Conservation (phyloP, 2,113 vertebrate genomes). For the Bubalus kerabau region DNA sequence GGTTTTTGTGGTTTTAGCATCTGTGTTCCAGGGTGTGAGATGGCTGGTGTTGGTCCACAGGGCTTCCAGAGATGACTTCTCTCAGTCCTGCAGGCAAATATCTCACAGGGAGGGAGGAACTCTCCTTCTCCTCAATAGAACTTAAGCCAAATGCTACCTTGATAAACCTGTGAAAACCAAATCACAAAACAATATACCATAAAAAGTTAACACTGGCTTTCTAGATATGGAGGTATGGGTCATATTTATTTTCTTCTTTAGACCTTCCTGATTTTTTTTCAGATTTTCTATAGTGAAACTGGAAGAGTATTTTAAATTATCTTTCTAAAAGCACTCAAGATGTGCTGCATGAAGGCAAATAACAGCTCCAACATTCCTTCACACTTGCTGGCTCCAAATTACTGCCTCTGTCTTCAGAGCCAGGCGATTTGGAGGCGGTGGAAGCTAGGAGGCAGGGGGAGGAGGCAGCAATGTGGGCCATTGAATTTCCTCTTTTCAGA, state of each 20-base stretch:
- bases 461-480: constrained; percentile 20
- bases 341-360: constrained; percentile 50
- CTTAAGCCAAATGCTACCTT: neutral
- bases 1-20: neutral
- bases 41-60: neutral
- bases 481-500: constrained; percentile 63
- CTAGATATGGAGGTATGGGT: neutral
- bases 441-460: neutral
- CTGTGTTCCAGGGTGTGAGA: neutral
- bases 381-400: constrained; percentile 52
- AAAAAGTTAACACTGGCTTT: neutral
- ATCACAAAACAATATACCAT: neutral
- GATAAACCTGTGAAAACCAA: neutral
- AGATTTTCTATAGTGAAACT: constrained; percentile 39
- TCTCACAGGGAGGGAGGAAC: neutral
- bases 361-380: constrained; percentile 44
- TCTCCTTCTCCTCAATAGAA: neutral
- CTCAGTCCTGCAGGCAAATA: neutral
- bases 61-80: neutral
- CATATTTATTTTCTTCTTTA: constrained; percentile 30
- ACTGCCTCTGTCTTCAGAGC: constrained; percentile 33
- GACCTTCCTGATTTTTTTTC: constrained; percentile 1
- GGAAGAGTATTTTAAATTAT: constrained; percentile 41
- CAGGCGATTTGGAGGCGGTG: neutral
- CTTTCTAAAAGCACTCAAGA: constrained; percentile 50